Evolutionary conservation across 1,140 invertebrate species (phyloP), one percentile per base, ranked within the genome.

Genomic region (Drosophila sp.): DNA sequence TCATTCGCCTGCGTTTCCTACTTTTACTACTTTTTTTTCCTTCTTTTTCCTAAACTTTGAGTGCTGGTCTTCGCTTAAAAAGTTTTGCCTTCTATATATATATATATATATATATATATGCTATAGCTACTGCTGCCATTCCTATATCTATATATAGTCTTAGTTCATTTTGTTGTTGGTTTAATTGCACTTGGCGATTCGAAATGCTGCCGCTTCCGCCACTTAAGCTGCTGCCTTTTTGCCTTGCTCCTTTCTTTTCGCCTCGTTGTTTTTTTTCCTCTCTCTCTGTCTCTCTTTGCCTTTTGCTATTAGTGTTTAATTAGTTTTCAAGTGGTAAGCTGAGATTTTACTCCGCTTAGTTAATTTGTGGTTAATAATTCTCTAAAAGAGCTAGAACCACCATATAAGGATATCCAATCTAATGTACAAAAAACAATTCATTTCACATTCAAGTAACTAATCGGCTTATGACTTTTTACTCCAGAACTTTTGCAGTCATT

Each of bases 271-370:
- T 44, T 54, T 54, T 23, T 44, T 38, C 40, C 72, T 60, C 55
- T 55, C 69, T 67, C 23, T n/a, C n/a, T 4, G 17, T 66, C 33
- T 47, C 55, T 40, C 17, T 56, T 38, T 57, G 41, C 27, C 25
- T 57, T 76, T 72, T 79, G 83, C 90, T 91, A 91, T 91, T 91
- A 90, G 85, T 85, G 90, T 91, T 91, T 91, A 91, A 91, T 91
- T 91, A 91, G 90, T 91, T 91, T 90, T 91, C 90, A 91, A 91
- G 90, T 91, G 90, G 73, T 55, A 32, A 33, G 41, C 25, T 54
- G 56, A 72, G 76, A 79, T 78, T 78, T 70, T 75, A 60, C 64
- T 33, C 64, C 30, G 60, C 41, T 50, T 50, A 50, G 44, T 50
- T 50, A 50, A 50, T 50, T 50, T 50, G 44, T 50, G 44, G 44